A percentile compares a stretch with the other conserved stretches of the same genome.
Conservation (phyloP, 2,888 invertebrate genomes). For the Lochmaea crataegi region DNA sequence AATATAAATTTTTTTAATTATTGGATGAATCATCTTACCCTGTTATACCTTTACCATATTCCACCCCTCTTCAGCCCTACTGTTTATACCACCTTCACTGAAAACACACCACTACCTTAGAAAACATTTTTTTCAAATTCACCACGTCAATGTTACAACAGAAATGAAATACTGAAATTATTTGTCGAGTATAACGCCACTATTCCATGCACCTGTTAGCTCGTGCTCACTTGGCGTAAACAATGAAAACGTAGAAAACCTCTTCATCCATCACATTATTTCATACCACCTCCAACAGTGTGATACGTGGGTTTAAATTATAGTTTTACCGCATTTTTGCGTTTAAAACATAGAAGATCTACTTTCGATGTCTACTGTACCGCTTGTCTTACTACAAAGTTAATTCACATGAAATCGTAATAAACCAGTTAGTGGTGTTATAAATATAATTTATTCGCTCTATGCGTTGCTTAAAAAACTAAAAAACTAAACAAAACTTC, state of each 20-base stretch:
- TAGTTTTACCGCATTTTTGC: conserved; percentile 17
- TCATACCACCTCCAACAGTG: conserved; percentile 31
- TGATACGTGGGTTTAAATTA: conserved; percentile 16
- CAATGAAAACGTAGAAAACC: conserved; percentile 49
- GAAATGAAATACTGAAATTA: conserved; percentile 54
- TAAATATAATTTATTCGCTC: no score
- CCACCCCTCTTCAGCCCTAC: conserved; percentile 12
- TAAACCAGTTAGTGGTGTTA: background rate
- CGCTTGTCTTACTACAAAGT: background rate
- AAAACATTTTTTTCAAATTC: conserved; percentile 7
- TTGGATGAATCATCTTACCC: conserved; percentile 20
- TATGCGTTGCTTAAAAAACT: no score
- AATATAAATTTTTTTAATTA: no score
- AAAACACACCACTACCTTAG: background rate
- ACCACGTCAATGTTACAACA: conserved; percentile 49
- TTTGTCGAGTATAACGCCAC: conserved; percentile 51
- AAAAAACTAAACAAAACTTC: no score
- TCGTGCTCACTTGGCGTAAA: conserved; percentile 58
- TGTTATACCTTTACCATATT: conserved; percentile 28
- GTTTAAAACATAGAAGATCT: background rate
- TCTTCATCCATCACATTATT: conserved; percentile 32
- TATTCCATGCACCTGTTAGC: conserved; percentile 53
- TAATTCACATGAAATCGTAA: no score
- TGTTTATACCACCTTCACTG: conserved; percentile 3
- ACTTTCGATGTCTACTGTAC: background rate